phyloP scores from a whole-genome alignment of 1,140 invertebrate genomes.

The Diorhabda elongata region DNA sequence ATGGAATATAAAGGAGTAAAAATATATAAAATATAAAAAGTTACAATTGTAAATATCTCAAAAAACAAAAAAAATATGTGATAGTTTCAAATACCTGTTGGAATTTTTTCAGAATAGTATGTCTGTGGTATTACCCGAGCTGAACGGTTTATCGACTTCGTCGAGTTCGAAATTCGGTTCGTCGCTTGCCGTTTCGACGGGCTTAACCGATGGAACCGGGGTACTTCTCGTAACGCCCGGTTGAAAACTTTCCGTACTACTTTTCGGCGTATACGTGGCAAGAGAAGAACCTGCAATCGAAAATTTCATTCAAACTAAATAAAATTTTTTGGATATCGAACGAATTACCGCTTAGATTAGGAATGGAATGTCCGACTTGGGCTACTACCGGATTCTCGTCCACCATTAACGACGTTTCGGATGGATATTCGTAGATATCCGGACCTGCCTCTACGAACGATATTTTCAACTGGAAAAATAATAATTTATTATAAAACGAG shows the following conservation, averaged over 20 bases:
- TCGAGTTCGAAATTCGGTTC: conserved; percentile 25
- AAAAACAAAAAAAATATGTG: not conserved
- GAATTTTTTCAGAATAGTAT: conserved; percentile 37
- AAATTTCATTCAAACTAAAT: not conserved
- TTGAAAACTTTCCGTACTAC: conserved; percentile 40
- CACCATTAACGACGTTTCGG: conserved; percentile 70
- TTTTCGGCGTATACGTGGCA: conserved; percentile 44
- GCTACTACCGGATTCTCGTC: conserved; percentile 49
- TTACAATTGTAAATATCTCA: not conserved
- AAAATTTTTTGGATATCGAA: too few species aligned
- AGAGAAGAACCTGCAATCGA: conserved; percentile 40
- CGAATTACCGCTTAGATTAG: conserved; percentile 38
- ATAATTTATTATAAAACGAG: not conserved
- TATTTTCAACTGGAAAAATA: conserved; percentile 66
- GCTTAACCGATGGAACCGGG: conserved; percentile 17
- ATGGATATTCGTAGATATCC: conserved; percentile 81
- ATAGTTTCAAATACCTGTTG: not conserved
- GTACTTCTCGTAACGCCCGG: conserved; percentile 38
- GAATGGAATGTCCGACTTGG: conserved; percentile 41
- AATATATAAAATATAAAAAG: too few species aligned
- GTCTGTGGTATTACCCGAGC: conserved; percentile 42
- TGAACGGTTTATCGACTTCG: conserved; percentile 41
- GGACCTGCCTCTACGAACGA: conserved; percentile 79
- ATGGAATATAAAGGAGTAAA: too few species aligned
- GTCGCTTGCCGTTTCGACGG: conserved; percentile 13